These are phyloP conservation scores for Neelides folsomi DNA, from an alignment of 2,888 invertebrate species.

Conservation along the genomic window DNA sequence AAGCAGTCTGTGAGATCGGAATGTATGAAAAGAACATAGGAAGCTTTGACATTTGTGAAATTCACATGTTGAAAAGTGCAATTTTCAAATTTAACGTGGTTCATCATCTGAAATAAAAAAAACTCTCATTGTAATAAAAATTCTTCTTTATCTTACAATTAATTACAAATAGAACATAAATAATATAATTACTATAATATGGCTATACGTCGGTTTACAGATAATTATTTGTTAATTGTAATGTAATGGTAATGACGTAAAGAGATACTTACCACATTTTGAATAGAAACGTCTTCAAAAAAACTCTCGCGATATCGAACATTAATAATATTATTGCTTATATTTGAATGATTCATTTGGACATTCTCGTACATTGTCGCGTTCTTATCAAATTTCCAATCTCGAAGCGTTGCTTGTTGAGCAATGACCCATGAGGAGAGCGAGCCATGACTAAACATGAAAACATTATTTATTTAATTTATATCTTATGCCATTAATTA, in stretches of 20 bases:
- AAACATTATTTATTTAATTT: too few species aligned
- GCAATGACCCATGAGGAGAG: conserved; percentile 29
- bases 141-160: too few species aligned
- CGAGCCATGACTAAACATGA: conserved; percentile 17
- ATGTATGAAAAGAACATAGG: conserved; percentile 29
- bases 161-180: too few species aligned
- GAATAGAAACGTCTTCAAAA: conserved; percentile 26
- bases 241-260: background rate
- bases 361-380: conserved; percentile 18
- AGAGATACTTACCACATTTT: conserved; percentile 20
- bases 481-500: too few species aligned
- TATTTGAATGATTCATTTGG: conserved; percentile 20
- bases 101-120: conserved; percentile 38
- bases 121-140: background rate
- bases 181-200: too few species aligned
- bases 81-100: conserved; percentile 56
- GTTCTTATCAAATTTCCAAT: conserved; percentile 32
- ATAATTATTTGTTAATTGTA: background rate
- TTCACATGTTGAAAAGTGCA: conserved; percentile 56
- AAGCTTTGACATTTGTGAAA: conserved; percentile 55
- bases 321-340: conserved; percentile 22
- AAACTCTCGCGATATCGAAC: conserved; percentile 22
- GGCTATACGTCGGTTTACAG: too few species aligned
- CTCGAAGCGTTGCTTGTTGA: conserved; percentile 28
- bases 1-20: conserved; percentile 30